Percentiles rank a stretch among this genome's conserved stretches.
These are phyloP conservation scores for Nannospalax galili DNA, from an alignment of 2,113 vertebrate species.

Conservation along the genomic window DNA sequence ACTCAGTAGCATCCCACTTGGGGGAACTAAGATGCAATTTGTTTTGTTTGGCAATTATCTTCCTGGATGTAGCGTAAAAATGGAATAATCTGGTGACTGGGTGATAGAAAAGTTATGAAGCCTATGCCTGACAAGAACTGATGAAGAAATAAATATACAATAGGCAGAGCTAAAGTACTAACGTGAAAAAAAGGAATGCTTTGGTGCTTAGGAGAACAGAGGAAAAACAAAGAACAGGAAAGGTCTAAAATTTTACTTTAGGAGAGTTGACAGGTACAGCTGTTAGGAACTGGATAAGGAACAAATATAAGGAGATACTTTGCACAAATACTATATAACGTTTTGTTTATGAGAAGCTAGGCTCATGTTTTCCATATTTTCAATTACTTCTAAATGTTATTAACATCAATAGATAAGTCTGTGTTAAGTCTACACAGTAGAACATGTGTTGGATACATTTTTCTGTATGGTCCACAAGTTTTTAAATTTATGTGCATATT, in stretches of 20 bases:
- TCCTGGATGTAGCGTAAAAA: background rate
- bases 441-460: background rate
- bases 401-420: background rate
- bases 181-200: background rate
- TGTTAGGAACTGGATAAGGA: background rate
- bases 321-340: background rate
- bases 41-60: background rate
- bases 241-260: background rate
- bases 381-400: background rate
- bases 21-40: background rate
- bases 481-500: background rate
- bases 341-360: background rate
- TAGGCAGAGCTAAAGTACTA: background rate
- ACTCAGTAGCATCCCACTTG: background rate
- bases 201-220: background rate
- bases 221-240: background rate
- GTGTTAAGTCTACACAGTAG: background rate
- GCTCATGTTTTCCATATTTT: background rate
- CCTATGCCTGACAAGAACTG: background rate
- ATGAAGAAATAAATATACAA: background rate
- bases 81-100: background rate
- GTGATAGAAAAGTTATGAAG: background rate
- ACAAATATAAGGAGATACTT: background rate
- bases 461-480: background rate
- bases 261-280: background rate